Conservation (phyloP, 2,113 vertebrate genomes). For the Tyto alba region DNA sequence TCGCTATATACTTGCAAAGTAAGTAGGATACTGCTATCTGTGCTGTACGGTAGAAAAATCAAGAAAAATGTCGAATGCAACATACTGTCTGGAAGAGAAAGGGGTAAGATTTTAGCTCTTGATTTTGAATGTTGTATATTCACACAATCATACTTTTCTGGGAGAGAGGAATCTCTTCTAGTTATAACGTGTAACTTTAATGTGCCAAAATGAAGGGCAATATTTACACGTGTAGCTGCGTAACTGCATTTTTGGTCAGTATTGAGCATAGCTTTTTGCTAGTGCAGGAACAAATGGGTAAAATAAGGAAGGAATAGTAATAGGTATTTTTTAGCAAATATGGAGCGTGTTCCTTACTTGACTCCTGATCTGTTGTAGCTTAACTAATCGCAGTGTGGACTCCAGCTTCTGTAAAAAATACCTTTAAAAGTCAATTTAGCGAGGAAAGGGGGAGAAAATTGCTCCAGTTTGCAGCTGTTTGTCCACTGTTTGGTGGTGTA, state of each 20-base stretch:
- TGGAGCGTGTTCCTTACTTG: background rate
- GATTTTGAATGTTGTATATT: background rate
- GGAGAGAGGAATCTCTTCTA: background rate
- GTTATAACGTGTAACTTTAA: background rate
- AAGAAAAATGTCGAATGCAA: background rate
- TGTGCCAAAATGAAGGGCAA: background rate
- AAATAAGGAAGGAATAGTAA: background rate
- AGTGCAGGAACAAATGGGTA: background rate
- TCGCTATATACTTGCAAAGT: background rate
- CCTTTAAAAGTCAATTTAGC: background rate
- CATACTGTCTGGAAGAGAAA: background rate
- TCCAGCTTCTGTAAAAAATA: background rate
- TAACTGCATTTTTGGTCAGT: background rate
- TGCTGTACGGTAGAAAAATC: background rate
- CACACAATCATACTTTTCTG: background rate
- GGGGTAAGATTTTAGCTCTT: background rate
- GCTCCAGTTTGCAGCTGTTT: background rate
- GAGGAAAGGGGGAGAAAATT: background rate
- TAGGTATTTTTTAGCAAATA: background rate
- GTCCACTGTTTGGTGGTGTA: accelerated
- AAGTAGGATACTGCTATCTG: background rate
- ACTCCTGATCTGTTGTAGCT: background rate
- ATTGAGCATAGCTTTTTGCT: background rate
- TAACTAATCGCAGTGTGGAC: background rate
- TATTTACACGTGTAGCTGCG: accelerated